A percentile compares a stretch with the other conserved stretches of the same genome.
Conservation (phyloP, 2,797 vertebrate genomes). For the Sebastiscus albofasciatus region DNA sequence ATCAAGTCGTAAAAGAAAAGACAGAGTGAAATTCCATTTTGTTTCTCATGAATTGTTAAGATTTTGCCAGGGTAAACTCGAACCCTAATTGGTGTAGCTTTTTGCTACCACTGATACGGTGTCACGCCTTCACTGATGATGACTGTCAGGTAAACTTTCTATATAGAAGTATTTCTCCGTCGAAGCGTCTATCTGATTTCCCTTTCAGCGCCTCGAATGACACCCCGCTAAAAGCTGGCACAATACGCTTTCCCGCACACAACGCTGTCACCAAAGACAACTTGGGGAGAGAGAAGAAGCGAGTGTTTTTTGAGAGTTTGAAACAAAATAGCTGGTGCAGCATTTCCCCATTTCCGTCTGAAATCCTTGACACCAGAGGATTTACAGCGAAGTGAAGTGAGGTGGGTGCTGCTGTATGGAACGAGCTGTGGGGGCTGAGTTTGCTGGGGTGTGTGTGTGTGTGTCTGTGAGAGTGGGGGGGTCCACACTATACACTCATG, state of each 20-base stretch:
- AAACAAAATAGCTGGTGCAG: conserved; percentile 86
- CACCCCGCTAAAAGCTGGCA: conserved; percentile 78
- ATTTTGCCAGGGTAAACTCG: conserved; percentile 51
- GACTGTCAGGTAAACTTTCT: conserved; percentile 79
- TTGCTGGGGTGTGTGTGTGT: conserved; percentile 10
- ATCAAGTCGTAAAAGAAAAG: conserved; percentile 45
- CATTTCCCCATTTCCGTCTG: conserved; percentile 82
- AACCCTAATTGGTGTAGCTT: conserved; percentile 76
- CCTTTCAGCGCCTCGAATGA: conserved; percentile 77
- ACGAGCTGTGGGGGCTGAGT: conserved; percentile 65
- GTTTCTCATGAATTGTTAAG: conserved; percentile 71
- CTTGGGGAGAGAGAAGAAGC: conserved; percentile 59
- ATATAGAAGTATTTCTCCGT: conserved; percentile 62
- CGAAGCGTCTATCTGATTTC: conserved; percentile 75
- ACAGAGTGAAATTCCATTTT: conserved; percentile 54
- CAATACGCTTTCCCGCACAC: conserved; percentile 69
- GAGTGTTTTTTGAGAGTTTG: conserved; percentile 82
- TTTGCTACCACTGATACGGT: conserved; percentile 60
- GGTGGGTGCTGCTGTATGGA: conserved; percentile 72
- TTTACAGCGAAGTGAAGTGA: conserved; percentile 81
- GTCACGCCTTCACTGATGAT: conserved; percentile 69
- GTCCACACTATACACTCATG: conserved; percentile 62
- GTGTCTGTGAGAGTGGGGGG: conserved; percentile 14
- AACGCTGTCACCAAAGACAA: conserved; percentile 84
- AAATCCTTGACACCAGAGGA: conserved; percentile 85